Conservation (phyloP, 2,113 vertebrate genomes). For the Dunckerocampus dactyliophorus region DNA sequence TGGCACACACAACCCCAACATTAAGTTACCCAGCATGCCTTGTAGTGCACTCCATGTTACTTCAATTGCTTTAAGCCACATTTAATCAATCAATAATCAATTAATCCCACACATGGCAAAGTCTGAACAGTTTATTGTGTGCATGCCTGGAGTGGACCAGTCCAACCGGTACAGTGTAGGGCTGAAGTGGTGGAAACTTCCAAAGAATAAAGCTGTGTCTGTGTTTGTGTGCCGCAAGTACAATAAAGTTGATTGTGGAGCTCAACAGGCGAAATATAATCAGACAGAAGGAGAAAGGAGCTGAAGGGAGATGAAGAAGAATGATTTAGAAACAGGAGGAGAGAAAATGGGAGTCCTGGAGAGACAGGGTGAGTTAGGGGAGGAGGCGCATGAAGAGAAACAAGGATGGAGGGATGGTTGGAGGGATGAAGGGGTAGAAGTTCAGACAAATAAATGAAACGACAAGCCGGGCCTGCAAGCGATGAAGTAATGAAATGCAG, state of each 20-base stretch:
- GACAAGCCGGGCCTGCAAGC: conserved; percentile 63
- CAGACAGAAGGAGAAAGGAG: conserved; percentile 47
- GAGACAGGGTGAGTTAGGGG: conserved; percentile 49
- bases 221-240: conserved; percentile 24
- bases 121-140: too few species aligned
- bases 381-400: conserved; percentile 41
- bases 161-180: too few species aligned
- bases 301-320: conserved; percentile 39
- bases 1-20: too few species aligned
- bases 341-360: conserved; percentile 55
- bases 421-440: conserved; percentile 34
- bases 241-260: conserved; percentile 64
- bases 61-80: too few species aligned
- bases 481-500: conserved; percentile 64
- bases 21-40: too few species aligned
- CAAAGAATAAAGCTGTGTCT: conserved; percentile 23
- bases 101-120: too few species aligned
- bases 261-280: conserved; percentile 70
- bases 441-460: conserved; percentile 66
- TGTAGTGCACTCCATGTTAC: too few species aligned
- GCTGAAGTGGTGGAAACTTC: neutral
- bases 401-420: conserved; percentile 51
- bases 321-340: conserved; percentile 61
- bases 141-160: too few species aligned
- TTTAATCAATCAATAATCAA: too few species aligned